A percentile compares a stretch with the other conserved stretches of the same genome.
phyloP scores from a whole-genome alignment of 2,888 invertebrate genomes.

The Diploptera punctata region DNA sequence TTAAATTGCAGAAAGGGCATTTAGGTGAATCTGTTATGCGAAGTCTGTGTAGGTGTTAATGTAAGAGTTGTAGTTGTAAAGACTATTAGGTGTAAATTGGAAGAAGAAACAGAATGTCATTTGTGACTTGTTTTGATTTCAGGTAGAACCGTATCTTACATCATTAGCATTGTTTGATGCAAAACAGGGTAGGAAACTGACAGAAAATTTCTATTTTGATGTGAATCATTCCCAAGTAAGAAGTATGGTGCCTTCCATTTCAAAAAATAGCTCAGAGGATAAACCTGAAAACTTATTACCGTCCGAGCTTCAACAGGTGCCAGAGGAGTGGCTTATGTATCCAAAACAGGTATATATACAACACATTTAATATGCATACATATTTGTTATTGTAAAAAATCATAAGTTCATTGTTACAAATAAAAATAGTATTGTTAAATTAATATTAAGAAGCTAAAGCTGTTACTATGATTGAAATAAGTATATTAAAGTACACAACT shows the following conservation, averaged over 20 bases:
- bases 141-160: slow-evolving; percentile 94
- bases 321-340: slow-evolving; percentile 75
- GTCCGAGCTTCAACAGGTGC: slow-evolving; percentile 46
- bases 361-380: not conserved
- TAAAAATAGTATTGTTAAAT: too few species aligned
- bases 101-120: too few species aligned
- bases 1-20: too few species aligned
- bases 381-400: too few species aligned
- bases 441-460: too few species aligned
- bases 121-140: slow-evolving; percentile 23
- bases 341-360: slow-evolving; percentile 63
- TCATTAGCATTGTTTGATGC: slow-evolving; percentile 90
- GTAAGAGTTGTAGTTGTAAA: too few species aligned
- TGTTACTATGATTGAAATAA: too few species aligned
- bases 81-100: too few species aligned
- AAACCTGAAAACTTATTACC: slow-evolving; percentile 31
- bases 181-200: slow-evolving; percentile 83
- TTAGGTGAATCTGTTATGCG: too few species aligned
- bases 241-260: slow-evolving; percentile 57
- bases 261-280: slow-evolving; percentile 40
- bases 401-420: too few species aligned
- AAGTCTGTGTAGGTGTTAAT: too few species aligned
- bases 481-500: too few species aligned
- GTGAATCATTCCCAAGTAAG: slow-evolving; percentile 78
- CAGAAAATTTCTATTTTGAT: slow-evolving; percentile 93